Evolutionary conservation across 2,113 vertebrate species (phyloP), one percentile per base, ranked within the genome.

Genomic region (Pomatostomus ruficeps): DNA sequence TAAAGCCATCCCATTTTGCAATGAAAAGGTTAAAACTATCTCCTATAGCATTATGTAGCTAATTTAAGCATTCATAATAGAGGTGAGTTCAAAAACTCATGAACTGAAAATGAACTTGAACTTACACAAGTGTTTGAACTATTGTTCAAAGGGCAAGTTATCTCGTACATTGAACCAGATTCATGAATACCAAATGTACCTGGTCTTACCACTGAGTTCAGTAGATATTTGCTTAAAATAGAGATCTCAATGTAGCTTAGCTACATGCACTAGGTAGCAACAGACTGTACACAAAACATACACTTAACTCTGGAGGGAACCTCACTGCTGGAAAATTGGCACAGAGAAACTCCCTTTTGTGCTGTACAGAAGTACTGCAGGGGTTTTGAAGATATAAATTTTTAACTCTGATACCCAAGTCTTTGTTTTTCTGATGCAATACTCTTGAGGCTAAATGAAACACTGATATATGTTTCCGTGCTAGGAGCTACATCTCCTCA

Each of bases 271-370:
- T 70, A 88, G 38, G 75, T 67, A 95, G 82, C 85, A 96, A 96
- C 92, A 73, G 46, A n/a, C 51, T 80, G 61, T 92, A 94, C 79
- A 90, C 92, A 92, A 92, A 96, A 95, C 92, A 94, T 28, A 40
- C 38, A 31, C 76, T 91, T 58, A 51, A 77, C 38, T 92, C 91
- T 88, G 38, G 22, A 71, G 94, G 86, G 91, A 94, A 58, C 38
- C 40, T 77, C 59, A 12, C 43, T 73, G 79, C 72, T 88, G 79
- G 85, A 70, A 94, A 95, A 58, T 14, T 88, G 79, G 92, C 67
- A 55, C 31, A 16, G 24, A 68, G 61, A n/a, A 80, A 31, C 46
- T 96, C 85, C 58, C 72, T 22, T 66, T 35, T 86, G 51, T 59
- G 38, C 45, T 85, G n/a, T 25, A 35, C 46, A 70, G 28, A 83